Evolutionary conservation across 2,797 vertebrate species (phyloP).

Genomic region (Bradypodion pumilum): DNA sequence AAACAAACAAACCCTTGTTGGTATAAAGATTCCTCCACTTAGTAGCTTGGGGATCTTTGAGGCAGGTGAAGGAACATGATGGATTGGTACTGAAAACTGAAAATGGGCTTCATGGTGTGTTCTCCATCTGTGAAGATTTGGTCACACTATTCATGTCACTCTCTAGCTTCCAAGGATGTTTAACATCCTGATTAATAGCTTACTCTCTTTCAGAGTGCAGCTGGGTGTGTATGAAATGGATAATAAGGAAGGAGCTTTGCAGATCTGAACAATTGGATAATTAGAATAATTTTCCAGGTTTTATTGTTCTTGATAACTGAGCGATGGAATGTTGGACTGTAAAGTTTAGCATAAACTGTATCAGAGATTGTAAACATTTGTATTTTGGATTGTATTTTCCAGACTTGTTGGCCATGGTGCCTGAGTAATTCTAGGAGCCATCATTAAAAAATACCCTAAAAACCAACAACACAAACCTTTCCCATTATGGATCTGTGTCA

Average conservation of each 20-base stretch:
- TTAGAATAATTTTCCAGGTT: slow-evolving; percentile 42
- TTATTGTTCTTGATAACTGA: slow-evolving; percentile 44
- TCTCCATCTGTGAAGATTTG: accelerated
- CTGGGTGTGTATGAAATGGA: not conserved
- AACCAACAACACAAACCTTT: too few relatives aligned
- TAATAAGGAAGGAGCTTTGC: slow-evolving; percentile 17
- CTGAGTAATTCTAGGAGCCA: too few relatives aligned
- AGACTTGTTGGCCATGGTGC: too few relatives aligned
- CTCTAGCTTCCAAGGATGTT: slow-evolving; percentile 37
- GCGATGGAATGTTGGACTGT: slow-evolving; percentile 34
- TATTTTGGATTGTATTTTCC: too few relatives aligned
- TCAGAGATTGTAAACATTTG: not conserved
- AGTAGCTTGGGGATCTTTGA: not conserved
- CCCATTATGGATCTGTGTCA: too few relatives aligned
- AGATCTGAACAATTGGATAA: slow-evolving; percentile 39
- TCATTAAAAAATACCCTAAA: too few relatives aligned
- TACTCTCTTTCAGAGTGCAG: not conserved
- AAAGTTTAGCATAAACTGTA: slow-evolving; percentile 22
- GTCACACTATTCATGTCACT: not conserved
- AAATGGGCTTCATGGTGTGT: not conserved
- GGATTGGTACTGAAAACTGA: not conserved
- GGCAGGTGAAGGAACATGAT: not conserved
- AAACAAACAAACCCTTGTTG: not conserved
- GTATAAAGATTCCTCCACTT: not conserved
- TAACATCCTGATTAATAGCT: slow-evolving; percentile 30